Evolutionary conservation across 1,140 invertebrate species (phyloP).

Genomic region (Drosophila leontia): DNA sequence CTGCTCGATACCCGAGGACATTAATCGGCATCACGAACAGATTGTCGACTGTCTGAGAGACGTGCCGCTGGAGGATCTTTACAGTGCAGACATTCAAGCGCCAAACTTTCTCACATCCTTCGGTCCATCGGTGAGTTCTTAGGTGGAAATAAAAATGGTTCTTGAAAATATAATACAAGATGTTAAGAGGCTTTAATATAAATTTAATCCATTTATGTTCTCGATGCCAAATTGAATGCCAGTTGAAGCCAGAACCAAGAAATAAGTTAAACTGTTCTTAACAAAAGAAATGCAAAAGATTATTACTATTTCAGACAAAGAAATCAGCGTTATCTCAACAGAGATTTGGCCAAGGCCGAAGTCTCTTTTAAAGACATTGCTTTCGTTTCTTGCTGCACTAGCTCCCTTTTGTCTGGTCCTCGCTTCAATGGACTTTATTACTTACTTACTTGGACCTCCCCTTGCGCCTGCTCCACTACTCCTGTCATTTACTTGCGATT

Average conservation of each 20-base stretch:
- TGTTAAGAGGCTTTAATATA: not conserved
- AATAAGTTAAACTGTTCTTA: not conserved
- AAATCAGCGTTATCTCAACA: slow-evolving; percentile 6
- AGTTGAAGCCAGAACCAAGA: not conserved
- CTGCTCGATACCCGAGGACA: slow-evolving; percentile 92
- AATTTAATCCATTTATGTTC: not conserved
- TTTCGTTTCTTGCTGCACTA: slow-evolving; percentile 22
- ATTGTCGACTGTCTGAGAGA: slow-evolving; percentile 93
- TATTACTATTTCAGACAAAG: not conserved
- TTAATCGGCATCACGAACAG: slow-evolving; percentile 91
- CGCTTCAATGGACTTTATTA: slow-evolving; percentile 70
- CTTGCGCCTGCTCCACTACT: slow-evolving; percentile 30
- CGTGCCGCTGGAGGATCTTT: slow-evolving; percentile 90
- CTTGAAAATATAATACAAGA: not conserved
- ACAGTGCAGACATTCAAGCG: slow-evolving; percentile 91
- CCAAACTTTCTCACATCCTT: slow-evolving; percentile 89
- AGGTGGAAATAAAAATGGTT: not conserved
- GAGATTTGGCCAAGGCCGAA: slow-evolving; percentile 8
- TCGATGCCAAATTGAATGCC: too few relatives aligned
- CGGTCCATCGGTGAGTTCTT: slow-evolving; percentile 72
- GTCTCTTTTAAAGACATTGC: slow-evolving; percentile 16
- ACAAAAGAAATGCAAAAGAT: not conserved
- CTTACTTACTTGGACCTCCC: slow-evolving; percentile 53
- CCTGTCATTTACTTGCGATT: slow-evolving; percentile 52
- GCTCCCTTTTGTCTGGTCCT: slow-evolving; percentile 13